Conservation (phyloP, 2,113 vertebrate genomes). For the Helogale parvula region DNA sequence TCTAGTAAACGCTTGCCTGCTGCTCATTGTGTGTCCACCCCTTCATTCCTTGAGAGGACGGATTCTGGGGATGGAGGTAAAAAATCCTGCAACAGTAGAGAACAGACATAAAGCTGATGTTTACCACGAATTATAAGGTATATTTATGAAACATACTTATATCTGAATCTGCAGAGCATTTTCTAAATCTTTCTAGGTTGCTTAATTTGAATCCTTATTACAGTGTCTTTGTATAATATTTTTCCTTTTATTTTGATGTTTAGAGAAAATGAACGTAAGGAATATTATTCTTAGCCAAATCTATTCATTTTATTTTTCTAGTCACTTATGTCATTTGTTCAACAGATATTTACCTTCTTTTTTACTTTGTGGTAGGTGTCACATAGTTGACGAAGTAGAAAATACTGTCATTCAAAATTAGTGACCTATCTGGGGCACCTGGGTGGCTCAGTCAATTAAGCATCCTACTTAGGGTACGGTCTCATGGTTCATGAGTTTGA, state of each 20-base stretch:
- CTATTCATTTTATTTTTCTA: not conserved
- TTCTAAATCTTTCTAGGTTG: not conserved
- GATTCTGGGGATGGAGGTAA: no score
- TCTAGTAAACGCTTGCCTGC: no score
- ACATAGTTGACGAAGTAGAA: not conserved
- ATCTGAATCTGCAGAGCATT: not conserved
- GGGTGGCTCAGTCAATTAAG: no score
- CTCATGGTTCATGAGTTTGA: no score
- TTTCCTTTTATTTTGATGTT: not conserved
- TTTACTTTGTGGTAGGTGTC: not conserved
- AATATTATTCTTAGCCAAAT: not conserved
- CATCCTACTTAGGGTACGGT: no score
- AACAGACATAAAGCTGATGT: not conserved
- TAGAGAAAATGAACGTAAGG: not conserved
- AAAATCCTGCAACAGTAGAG: not conserved
- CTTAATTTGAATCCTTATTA: not conserved
- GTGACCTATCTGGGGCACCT: not conserved
- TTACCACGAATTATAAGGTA: not conserved
- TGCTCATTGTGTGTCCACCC: no score
- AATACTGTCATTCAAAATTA: constrained; percentile 8
- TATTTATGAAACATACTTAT: not conserved
- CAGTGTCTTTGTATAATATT: not conserved
- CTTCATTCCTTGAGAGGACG: no score
- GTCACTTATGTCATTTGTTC: not conserved
- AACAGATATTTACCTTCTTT: not conserved